Percentiles rank a stretch among this genome's conserved stretches.
Conservation (phyloP, 2,888 invertebrate species). For the Actias luna region DNA sequence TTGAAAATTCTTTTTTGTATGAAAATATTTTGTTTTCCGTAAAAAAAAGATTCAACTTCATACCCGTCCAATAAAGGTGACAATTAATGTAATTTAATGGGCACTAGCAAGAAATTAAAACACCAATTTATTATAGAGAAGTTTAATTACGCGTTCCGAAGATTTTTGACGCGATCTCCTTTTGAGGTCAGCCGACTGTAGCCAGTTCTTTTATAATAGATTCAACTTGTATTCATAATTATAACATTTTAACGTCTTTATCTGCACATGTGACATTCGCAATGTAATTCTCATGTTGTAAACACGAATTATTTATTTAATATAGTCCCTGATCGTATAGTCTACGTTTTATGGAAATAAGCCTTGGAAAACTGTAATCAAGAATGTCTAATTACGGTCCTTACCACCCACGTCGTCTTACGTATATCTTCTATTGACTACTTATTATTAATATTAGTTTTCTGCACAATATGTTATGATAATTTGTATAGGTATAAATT, state of each 20-base stretch:
- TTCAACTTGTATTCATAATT: slow-evolving; percentile 46
- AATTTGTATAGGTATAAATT: background rate
- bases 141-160: slow-evolving; percentile 55
- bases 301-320: slow-evolving; percentile 58
- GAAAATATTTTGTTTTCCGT: slow-evolving; percentile 27
- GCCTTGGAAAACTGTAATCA: slow-evolving; percentile 50
- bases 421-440: slow-evolving; percentile 25
- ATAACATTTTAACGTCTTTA: slow-evolving; percentile 55
- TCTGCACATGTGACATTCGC: slow-evolving; percentile 44
- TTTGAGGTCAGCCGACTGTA: slow-evolving; percentile 50
- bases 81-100: slow-evolving; percentile 64
- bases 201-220: slow-evolving; percentile 29
- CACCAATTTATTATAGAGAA: slow-evolving; percentile 66
- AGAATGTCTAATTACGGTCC: slow-evolving; percentile 53
- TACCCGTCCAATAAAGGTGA: slow-evolving; percentile 55
- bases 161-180: slow-evolving; percentile 53
- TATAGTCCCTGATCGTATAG: slow-evolving; percentile 52
- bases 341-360: slow-evolving; percentile 62
- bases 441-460: slow-evolving; percentile 27
- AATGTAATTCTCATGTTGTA: slow-evolving; percentile 31
- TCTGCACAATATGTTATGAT: slow-evolving; percentile 10
- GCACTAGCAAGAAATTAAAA: slow-evolving; percentile 65
- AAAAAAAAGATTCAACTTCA: slow-evolving; percentile 19
- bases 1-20: slow-evolving; percentile 16
- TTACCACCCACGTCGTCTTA: slow-evolving; percentile 54